These are phyloP conservation scores for Pristionchus fissidentatus DNA, from an alignment of 2,888 invertebrate species.

Conservation along the genomic window DNA sequence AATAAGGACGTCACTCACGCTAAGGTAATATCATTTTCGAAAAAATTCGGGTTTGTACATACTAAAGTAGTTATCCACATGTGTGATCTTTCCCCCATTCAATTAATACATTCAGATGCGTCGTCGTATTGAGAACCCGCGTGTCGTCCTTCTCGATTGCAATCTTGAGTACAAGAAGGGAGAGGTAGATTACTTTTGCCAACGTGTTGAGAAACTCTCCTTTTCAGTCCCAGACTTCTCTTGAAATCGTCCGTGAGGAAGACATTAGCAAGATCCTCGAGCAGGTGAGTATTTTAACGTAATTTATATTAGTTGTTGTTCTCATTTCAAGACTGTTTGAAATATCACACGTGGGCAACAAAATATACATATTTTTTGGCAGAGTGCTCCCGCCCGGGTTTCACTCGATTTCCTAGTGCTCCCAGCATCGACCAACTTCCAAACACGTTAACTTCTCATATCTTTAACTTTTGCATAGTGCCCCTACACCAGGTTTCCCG, in stretches of 20 bases:
- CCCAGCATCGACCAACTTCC: neutral
- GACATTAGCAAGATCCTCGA: slow-evolving; percentile 95
- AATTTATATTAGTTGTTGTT: neutral
- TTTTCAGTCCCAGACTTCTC: slow-evolving; percentile 65
- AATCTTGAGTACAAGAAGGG: slow-evolving; percentile 97
- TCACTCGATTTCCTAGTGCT: no score
- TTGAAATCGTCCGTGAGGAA: slow-evolving; percentile 92
- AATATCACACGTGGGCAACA: no score
- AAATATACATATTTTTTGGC: no score
- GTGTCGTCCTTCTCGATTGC: slow-evolving; percentile 94
- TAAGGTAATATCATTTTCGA: slow-evolving; percentile 79
- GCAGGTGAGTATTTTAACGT: slow-evolving; percentile 77
- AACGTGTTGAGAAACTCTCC: slow-evolving; percentile 83
- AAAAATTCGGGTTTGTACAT: neutral
- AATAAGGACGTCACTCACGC: slow-evolving; percentile 99
- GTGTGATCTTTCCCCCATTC: neutral
- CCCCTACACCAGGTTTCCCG: no score
- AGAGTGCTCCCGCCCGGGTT: no score
- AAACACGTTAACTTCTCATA: neutral
- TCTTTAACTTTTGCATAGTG: no score
- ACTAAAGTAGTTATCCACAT: neutral
- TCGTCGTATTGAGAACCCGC: slow-evolving; percentile 92
- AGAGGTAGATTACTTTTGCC: neutral
- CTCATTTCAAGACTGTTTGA: neutral
- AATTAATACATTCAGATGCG: slow-evolving; percentile 82